phyloP scores from a whole-genome alignment of 2,113 vertebrate genomes.

The Columba livia region DNA sequence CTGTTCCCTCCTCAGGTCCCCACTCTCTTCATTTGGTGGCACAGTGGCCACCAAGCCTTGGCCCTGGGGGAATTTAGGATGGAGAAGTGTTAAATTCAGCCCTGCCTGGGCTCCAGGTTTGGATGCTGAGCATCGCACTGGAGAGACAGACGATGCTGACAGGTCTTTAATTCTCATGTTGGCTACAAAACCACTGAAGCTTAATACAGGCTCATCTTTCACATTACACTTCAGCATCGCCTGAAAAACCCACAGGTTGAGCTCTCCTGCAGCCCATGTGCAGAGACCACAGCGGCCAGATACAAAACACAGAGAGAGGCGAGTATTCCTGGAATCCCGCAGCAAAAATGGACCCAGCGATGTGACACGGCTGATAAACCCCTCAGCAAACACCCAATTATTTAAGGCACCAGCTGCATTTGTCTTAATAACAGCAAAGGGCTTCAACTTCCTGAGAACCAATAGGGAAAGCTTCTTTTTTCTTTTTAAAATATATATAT shows the following conservation, averaged over 20 bases:
- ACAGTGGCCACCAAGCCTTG: not conserved
- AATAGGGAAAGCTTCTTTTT: not conserved
- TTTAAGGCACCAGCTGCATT: not conserved
- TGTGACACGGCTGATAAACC: not conserved
- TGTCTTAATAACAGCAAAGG: not conserved
- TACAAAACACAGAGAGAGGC: too few relatives aligned
- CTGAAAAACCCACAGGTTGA: not conserved
- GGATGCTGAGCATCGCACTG: not conserved
- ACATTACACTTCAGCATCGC: not conserved
- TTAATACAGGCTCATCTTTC: not conserved
- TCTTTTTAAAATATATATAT: not conserved
- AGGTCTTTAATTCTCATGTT: not conserved
- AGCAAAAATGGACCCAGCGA: accelerated
- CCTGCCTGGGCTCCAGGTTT: not conserved
- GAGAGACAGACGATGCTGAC: not conserved
- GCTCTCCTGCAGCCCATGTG: not conserved
- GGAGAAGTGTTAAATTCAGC: not conserved
- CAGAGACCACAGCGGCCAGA: too few relatives aligned
- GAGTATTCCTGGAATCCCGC: not conserved
- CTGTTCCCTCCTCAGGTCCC: not conserved
- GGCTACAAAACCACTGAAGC: not conserved
- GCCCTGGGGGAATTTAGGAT: not conserved
- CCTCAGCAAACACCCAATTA: not conserved
- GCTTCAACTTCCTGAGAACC: not conserved
- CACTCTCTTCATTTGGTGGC: not conserved